Conservation (phyloP, 2,113 vertebrate species). For the Hyperopisus bebe region DNA sequence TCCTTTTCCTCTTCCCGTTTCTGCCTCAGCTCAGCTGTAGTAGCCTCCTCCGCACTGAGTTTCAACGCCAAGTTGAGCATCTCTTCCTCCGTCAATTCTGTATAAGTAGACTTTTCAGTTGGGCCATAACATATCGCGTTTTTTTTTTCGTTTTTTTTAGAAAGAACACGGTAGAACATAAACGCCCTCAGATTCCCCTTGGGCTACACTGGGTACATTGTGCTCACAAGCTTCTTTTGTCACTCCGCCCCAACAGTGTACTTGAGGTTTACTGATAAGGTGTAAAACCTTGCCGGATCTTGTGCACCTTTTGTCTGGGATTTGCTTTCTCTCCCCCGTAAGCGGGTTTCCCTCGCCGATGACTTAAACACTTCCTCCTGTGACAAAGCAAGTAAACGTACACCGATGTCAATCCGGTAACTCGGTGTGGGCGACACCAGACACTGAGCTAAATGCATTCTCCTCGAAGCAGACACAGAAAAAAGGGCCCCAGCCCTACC, state of each 20-base stretch:
- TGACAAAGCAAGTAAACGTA: neutral
- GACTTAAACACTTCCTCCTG: slow-evolving; percentile 33
- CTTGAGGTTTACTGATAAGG: neutral
- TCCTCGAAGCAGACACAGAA: neutral
- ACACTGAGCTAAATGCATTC: neutral
- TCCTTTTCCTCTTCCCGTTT: slow-evolving; percentile 75
- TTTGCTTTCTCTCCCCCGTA: slow-evolving; percentile 25
- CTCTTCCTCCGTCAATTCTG: slow-evolving; percentile 93
- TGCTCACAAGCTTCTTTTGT: neutral
- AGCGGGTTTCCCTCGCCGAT: slow-evolving; percentile 8
- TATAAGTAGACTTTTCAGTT: slow-evolving; percentile 15
- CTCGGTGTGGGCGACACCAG: neutral
- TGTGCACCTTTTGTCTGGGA: slow-evolving; percentile 28
- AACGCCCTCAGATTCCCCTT: neutral
- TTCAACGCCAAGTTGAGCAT: slow-evolving; percentile 82
- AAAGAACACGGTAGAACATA: neutral
- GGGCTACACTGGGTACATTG: neutral
- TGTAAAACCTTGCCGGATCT: neutral
- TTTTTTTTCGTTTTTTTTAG: neutral
- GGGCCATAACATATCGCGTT: neutral
- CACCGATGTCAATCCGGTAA: neutral
- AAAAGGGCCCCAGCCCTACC: neutral
- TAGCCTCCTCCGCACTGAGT: slow-evolving; percentile 85
- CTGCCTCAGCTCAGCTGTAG: slow-evolving; percentile 57
- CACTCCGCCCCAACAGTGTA: neutral